Evolutionary conservation across 2,888 invertebrate species (phyloP).

Genomic region (Pasiphila rectangulata): DNA sequence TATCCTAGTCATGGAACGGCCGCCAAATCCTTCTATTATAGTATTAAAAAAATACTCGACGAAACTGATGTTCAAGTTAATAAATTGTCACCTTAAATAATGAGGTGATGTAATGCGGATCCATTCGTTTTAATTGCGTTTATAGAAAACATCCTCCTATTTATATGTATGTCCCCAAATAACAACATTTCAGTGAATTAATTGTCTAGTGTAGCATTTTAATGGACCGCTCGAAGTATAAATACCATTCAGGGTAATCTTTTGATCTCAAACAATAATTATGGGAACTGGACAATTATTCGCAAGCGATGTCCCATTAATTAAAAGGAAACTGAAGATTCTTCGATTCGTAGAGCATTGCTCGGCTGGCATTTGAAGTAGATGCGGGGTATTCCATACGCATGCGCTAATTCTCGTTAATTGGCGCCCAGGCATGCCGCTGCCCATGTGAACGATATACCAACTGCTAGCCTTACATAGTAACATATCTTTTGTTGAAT

Average conservation of each 20-base stretch:
- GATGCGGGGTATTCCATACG: constrained; percentile 36
- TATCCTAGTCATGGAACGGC: background rate
- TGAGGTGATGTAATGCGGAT: constrained; percentile 34
- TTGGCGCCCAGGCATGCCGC: constrained; percentile 37
- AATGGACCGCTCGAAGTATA: background rate
- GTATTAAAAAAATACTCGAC: too few relatives aligned
- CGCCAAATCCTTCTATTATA: too few relatives aligned
- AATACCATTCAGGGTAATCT: background rate
- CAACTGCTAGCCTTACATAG: constrained; percentile 2
- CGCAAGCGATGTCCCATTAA: constrained; percentile 30
- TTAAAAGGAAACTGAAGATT: constrained; percentile 39
- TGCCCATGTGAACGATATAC: constrained; percentile 29
- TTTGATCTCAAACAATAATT: background rate
- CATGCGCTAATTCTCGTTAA: constrained; percentile 50
- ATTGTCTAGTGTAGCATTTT: too few relatives aligned
- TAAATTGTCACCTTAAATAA: background rate
- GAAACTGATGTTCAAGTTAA: too few relatives aligned
- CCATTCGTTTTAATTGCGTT: constrained; percentile 38
- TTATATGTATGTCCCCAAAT: constrained; percentile 13
- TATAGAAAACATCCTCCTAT: constrained; percentile 4
- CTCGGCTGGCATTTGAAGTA: constrained; percentile 37
- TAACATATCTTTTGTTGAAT: background rate
- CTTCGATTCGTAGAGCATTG: constrained; percentile 30
- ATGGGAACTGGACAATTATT: constrained; percentile 1
- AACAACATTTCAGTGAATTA: constrained; percentile 1